These are phyloP conservation scores for Sternarchorhynchus goeldii DNA, from an alignment of 2,797 vertebrate genomes.

Conservation along the genomic window DNA sequence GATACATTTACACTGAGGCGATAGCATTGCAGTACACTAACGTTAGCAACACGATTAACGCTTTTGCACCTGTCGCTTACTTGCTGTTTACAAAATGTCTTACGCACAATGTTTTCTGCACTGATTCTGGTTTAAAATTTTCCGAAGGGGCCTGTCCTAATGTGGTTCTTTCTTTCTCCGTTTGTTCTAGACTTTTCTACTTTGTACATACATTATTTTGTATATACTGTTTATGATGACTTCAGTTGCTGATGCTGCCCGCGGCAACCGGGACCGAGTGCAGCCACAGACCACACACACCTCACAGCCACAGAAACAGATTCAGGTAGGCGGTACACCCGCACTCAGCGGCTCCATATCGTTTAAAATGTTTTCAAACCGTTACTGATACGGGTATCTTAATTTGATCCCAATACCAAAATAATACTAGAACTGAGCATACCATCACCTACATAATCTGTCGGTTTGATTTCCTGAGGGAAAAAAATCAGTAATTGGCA, in stretches of 20 bases:
- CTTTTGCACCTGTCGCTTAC: constrained; percentile 45
- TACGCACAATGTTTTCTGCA: constrained; percentile 15
- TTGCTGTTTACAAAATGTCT: constrained; percentile 20
- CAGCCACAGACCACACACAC: constrained; percentile 81
- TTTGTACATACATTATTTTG: constrained; percentile 99
- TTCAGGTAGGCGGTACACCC: constrained; percentile 81
- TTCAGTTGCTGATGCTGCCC: constrained; percentile 89
- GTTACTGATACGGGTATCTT: not conserved
- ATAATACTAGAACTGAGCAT: too few relatives aligned
- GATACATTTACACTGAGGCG: constrained; percentile 76
- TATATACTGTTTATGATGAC: constrained; percentile 99
- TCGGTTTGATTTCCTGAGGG: too few relatives aligned
- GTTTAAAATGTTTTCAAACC: not conserved
- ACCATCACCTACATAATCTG: too few relatives aligned
- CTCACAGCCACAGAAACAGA: constrained; percentile 91
- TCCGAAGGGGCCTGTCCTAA: not conserved
- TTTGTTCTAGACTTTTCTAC: constrained; percentile 91
- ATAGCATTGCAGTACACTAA: constrained; percentile 53
- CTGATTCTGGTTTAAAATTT: constrained; percentile 16
- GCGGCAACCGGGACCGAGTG: constrained; percentile 87
- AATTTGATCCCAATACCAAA: not conserved
- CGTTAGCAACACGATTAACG: not conserved
- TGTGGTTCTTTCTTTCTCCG: not conserved
- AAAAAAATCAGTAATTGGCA: too few relatives aligned
- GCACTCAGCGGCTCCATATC: not conserved